Evolutionary conservation across 2,113 vertebrate species (phyloP).

Genomic region (Scatophagus argus): DNA sequence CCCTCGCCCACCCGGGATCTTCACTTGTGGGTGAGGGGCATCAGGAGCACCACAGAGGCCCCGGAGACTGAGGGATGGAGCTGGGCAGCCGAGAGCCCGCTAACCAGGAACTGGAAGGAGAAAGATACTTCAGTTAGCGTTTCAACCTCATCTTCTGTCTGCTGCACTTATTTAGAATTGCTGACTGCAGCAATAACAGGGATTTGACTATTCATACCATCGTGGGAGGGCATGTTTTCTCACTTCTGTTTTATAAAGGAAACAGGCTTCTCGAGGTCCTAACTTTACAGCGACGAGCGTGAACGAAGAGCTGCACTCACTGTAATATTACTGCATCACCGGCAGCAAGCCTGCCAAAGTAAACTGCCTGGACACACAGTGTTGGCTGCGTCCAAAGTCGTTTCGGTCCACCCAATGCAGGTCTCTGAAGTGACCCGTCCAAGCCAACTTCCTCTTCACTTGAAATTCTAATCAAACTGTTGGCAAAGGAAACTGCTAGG

Average conservation of each 20-base stretch:
- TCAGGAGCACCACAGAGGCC: slow-evolving; percentile 99
- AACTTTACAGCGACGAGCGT: neutral
- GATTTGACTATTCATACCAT: too few relatives aligned
- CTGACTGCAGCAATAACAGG: neutral
- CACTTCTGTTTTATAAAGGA: neutral
- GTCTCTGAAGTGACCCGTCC: neutral
- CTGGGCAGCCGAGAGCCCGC: slow-evolving; percentile 89
- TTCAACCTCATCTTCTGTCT: neutral
- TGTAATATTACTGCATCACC: neutral
- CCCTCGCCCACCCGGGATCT: slow-evolving; percentile 99
- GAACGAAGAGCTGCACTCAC: slow-evolving; percentile 7
- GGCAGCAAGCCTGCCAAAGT: neutral
- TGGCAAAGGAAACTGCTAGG: neutral
- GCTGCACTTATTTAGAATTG: neutral
- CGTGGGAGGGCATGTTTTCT: too few relatives aligned
- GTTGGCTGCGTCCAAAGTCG: neutral
- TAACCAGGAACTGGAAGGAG: slow-evolving; percentile 89
- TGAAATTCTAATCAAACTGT: too few relatives aligned
- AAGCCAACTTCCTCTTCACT: too few relatives aligned
- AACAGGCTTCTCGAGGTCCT: neutral
- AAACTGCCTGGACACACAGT: neutral
- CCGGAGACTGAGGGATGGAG: slow-evolving; percentile 95
- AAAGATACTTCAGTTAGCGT: neutral
- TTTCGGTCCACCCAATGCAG: neutral
- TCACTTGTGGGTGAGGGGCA: slow-evolving; percentile 99